Evolutionary conservation across 2,797 vertebrate species (phyloP), one percentile per base, ranked within the genome.

Genomic region (Urophycis tenuis): DNA sequence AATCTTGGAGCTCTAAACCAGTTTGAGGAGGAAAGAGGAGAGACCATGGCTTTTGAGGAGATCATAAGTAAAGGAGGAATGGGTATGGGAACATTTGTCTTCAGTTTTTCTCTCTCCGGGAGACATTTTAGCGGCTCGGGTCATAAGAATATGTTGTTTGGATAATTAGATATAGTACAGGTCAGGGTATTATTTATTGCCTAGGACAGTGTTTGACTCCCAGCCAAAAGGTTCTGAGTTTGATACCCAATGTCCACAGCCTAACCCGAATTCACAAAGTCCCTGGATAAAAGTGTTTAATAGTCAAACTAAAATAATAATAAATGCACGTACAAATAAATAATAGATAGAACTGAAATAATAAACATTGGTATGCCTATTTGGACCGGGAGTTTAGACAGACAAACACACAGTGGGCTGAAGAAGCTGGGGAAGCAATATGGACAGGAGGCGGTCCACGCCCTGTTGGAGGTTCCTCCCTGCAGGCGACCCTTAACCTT

Each of bases 1-100:
- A 19, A 60, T n/a, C 53, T 8, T 9, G n/a, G 53, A 71, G 74
- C 39, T 77, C 81, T 83, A 76, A 70, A 81, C 72, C 73, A 73
- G 71, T 45, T 73, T 73, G 72, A 74, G 77, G 41, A 31, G 53
- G 60, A 34, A 71, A 80, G 75, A 73, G 34, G 76, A 72, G 76
- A 45, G 77, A 67, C 41, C 83, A 93, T 93, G 93, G 90, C 92
- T 73, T 94, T 92, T 83, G 93, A 93, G 79, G 93, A 94, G 83
- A 88, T 93, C 74, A 93, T 92, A 84, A 88, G 89, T 84, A 93
- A 92, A 88, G 87, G 88, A 86, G 88, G 86, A 74, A 86, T 90
- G 83, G 89, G 90, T 92, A 87, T 35, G 45, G 14, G 35, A 3
- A 3, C 0, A 19, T 71, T 2, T 72, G 15, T 17, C 79, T 17